Conservation (phyloP, 2,797 vertebrate species). For the Eutrigla gurnardus region DNA sequence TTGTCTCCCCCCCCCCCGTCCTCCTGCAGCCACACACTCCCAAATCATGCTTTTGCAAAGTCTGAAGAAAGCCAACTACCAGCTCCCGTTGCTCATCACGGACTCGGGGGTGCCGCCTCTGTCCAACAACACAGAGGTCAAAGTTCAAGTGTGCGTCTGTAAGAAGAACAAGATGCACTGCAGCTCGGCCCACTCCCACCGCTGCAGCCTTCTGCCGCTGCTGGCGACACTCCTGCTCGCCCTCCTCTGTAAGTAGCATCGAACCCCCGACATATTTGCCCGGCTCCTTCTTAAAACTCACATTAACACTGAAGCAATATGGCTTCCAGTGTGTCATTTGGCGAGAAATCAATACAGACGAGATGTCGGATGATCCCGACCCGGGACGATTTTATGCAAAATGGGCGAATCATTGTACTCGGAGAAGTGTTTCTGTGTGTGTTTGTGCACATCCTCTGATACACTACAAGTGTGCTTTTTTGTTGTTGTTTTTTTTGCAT, state of each 20-base stretch:
- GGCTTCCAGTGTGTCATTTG: neutral
- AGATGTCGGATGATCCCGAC: neutral
- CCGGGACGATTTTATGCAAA: neutral
- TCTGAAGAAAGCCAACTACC: slow-evolving; percentile 97
- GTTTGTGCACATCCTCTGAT: slow-evolving; percentile 3
- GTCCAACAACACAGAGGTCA: slow-evolving; percentile 94
- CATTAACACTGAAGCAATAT: neutral
- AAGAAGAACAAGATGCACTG: slow-evolving; percentile 97
- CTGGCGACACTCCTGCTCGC: slow-evolving; percentile 84
- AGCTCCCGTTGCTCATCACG: slow-evolving; percentile 94
- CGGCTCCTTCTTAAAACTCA: neutral
- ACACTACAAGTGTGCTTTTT: slow-evolving; percentile 4
- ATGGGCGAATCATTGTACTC: neutral
- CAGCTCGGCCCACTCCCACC: slow-evolving; percentile 83
- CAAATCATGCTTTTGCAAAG: slow-evolving; percentile 93
- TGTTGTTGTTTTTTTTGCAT: neutral
- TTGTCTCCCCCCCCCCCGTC: too few species aligned
- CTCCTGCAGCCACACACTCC: slow-evolving; percentile 92
- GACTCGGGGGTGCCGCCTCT: slow-evolving; percentile 94
- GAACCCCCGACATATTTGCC: neutral
- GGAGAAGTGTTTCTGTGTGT: neutral
- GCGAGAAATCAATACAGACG: neutral
- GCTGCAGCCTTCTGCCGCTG: slow-evolving; percentile 78
- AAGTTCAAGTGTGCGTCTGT: slow-evolving; percentile 97
- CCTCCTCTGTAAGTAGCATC: slow-evolving; percentile 88